A percentile compares a stretch with the other conserved stretches of the same genome.
Evolutionary conservation across 2,888 invertebrate genomes (phyloP).

Genomic region (Hemaris fuciformis): DNA sequence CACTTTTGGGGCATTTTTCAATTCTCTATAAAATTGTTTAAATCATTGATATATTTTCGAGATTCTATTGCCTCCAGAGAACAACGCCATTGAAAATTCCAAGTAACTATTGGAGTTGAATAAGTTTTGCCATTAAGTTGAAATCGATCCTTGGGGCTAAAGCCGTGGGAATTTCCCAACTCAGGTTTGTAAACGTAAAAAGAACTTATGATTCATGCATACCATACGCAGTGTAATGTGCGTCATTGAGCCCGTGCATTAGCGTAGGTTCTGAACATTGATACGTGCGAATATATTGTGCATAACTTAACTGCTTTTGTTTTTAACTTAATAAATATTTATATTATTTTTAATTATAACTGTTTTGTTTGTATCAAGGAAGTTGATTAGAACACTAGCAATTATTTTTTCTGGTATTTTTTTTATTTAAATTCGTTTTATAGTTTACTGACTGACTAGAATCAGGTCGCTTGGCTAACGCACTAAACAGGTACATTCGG

Average conservation of each 20-base stretch:
- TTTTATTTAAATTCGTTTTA: too few species aligned
- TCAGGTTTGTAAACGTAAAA: constrained; percentile 40
- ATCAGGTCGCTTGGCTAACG: too few species aligned
- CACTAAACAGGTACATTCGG: too few species aligned
- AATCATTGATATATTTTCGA: neutral
- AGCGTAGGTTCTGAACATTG: neutral
- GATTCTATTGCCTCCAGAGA: neutral
- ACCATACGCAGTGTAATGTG: constrained; percentile 19
- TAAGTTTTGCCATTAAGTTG: constrained; percentile 41
- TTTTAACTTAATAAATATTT: neutral
- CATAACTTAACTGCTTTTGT: neutral
- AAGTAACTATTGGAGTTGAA: constrained; percentile 29
- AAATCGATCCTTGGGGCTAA: constrained; percentile 43
- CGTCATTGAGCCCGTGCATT: constrained; percentile 24
- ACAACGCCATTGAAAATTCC: constrained; percentile 1
- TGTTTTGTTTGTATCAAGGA: too few species aligned
- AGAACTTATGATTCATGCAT: constrained; percentile 49
- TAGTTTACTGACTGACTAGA: too few species aligned
- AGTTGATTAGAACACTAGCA: too few species aligned
- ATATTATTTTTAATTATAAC: too few species aligned
- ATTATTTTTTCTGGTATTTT: too few species aligned
- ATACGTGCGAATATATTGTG: neutral
- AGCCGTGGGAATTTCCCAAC: constrained; percentile 52
- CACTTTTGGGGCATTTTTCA: too few species aligned
- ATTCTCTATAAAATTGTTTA: neutral